phyloP scores from a whole-genome alignment of 2,888 invertebrate species.

The Cerceris rybyensis region DNA sequence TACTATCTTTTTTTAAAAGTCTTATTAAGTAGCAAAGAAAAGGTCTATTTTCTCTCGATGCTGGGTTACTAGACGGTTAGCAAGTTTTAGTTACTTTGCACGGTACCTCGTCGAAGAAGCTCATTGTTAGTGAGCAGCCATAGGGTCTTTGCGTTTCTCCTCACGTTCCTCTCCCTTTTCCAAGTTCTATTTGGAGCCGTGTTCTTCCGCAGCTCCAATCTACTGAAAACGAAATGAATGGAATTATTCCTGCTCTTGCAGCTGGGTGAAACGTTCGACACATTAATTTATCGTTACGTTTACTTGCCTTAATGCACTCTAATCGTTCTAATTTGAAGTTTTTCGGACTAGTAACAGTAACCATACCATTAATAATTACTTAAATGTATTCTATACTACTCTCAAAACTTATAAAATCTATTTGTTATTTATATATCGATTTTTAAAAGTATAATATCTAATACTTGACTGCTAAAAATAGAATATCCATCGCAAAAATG shows the following conservation, averaged over 20 bases:
- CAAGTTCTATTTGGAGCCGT: conserved; percentile 33
- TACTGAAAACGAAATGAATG: conserved; percentile 17
- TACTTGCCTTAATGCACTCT: not conserved
- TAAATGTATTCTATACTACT: too few relatives aligned
- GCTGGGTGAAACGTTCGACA: not conserved
- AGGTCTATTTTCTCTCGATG: conserved; percentile 5
- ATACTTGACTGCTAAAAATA: too few relatives aligned
- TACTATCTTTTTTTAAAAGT: not conserved
- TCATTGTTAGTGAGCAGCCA: conserved; percentile 21
- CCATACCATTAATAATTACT: too few relatives aligned
- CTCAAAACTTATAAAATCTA: too few relatives aligned
- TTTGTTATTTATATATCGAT: too few relatives aligned
- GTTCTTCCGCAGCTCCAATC: conserved; percentile 20
- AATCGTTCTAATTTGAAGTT: too few relatives aligned
- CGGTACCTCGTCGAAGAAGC: conserved; percentile 19
- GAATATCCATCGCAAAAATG: too few relatives aligned
- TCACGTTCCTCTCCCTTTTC: conserved; percentile 37
- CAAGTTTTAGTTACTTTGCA: conserved; percentile 17
- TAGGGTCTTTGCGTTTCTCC: conserved; percentile 39
- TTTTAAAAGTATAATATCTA: too few relatives aligned
- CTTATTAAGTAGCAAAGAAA: not conserved
- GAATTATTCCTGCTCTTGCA: conserved; percentile 29
- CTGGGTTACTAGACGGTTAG: conserved; percentile 1
- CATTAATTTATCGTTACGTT: not conserved
- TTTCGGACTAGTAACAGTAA: too few relatives aligned